Conservation (phyloP, 2,888 invertebrate genomes). For the Coenonympha glycerion region DNA sequence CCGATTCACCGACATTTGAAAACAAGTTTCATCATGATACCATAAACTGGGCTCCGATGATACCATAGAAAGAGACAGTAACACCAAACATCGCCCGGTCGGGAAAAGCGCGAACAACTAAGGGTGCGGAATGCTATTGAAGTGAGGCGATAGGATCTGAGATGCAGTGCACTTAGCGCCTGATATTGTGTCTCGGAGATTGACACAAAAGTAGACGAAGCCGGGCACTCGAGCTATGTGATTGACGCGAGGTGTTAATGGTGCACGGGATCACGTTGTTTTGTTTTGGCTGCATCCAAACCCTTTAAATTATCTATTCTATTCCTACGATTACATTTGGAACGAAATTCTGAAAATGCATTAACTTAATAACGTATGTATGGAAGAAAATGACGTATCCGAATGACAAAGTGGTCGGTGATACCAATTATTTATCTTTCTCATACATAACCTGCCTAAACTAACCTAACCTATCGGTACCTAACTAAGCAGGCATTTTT, state of each 20-base stretch:
- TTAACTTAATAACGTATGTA: too few species aligned
- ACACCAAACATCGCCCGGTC: constrained; percentile 7
- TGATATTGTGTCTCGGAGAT: constrained; percentile 35
- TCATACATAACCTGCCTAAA: too few species aligned
- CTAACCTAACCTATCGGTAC: too few species aligned
- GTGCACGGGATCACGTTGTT: constrained; percentile 25
- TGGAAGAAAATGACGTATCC: too few species aligned
- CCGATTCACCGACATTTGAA: neutral
- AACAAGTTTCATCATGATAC: neutral
- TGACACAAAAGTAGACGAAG: constrained; percentile 50
- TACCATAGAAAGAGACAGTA: constrained; percentile 2
- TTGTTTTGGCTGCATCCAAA: constrained; percentile 9
- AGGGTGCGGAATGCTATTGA: constrained; percentile 21
- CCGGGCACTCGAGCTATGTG: constrained; percentile 37
- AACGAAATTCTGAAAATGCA: too few species aligned
- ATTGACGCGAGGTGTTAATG: constrained; percentile 55
- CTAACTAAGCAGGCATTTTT: too few species aligned
- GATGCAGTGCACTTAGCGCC: constrained; percentile 18
- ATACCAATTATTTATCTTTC: too few species aligned
- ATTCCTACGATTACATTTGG: too few species aligned
- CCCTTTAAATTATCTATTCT: too few species aligned
- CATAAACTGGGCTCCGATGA: neutral
- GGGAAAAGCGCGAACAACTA: constrained; percentile 16
- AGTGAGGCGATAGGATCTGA: constrained; percentile 20
- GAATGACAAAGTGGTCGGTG: too few species aligned